Evolutionary conservation across 1,140 invertebrate genomes (phyloP), one percentile per base, ranked within the genome.

Genomic region (Drosophila cardini): DNA sequence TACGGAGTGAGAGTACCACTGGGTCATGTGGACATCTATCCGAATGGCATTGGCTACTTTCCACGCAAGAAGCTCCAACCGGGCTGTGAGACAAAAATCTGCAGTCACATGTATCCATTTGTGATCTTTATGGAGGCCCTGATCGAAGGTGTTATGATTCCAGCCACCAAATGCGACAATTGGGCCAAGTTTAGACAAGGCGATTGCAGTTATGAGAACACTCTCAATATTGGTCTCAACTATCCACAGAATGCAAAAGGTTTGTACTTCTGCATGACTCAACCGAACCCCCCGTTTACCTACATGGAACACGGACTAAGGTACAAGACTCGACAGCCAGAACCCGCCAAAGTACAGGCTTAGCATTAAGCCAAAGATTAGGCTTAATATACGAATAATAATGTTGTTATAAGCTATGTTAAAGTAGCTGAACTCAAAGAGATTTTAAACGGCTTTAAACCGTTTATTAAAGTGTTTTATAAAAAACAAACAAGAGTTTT

Each of bases 61-160:
- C 80, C 85, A 2, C 72, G 83, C 5, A 74, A 85, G 9, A 90
- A 89, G 50, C 65, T 86, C 0, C 90, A 91, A 21, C 90, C 90
- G 0, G 90, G 90, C 42, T 91, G 90, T 46, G 76, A 80, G 5
- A 86, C 78, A 30, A 89, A 80, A 7, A 75, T 86, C 45, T 91
- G 90, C 72, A 91, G 86, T 46, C 90, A 91, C 48, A 90, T 91
- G 86, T 91, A 91, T 40, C 82, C 90, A 0, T 91, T 91, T 55
- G 69, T 91, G 8, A 57, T 91, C 1, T 91, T 91, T 40, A 91
- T 91, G 90, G 90, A 91, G 74, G 84, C 90, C 1, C 73, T 91
- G 7, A 76, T 91, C 10, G 90, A 91, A 60, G 76, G 81, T 3
- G 86, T 91, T 3, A 80, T 78, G 76, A 91, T 91, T 46, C 78